These are phyloP conservation scores for Phacellophora camtschatica DNA, from an alignment of 30 jellyfish, hydroid and myxozoan species.

Conservation along the genomic window DNA sequence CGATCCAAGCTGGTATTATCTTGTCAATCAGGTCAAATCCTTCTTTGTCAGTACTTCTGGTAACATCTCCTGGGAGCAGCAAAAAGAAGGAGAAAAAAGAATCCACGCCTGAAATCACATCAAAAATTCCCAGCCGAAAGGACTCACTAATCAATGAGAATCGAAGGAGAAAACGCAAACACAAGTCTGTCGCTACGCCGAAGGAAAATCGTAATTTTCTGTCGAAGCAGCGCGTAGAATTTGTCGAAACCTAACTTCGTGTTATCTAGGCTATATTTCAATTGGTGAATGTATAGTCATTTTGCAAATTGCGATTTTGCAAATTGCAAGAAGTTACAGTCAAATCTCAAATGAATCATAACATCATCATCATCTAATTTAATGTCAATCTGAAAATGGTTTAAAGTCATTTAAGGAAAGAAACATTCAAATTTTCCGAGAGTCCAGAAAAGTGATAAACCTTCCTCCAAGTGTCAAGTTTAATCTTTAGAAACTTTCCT, in stretches of 20 bases:
- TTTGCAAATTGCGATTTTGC: not conserved
- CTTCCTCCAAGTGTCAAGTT: no score
- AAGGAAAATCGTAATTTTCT: not conserved
- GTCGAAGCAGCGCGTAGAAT: constrained; percentile 28
- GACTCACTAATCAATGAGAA: constrained; percentile 37
- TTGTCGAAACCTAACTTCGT: constrained; percentile 45
- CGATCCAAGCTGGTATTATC: constrained; percentile 95
- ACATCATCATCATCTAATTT: no score
- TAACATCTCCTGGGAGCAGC: constrained; percentile 78
- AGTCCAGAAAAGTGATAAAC: no score
- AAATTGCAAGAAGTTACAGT: no score
- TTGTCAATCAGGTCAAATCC: constrained; percentile 88
- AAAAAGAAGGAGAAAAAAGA: constrained; percentile 81
- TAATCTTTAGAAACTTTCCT: no score
- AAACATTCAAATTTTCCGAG: no score
- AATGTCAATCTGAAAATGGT: no score
- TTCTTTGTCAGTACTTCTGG: constrained; percentile 80
- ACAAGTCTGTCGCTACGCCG: not conserved
- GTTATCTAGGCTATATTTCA: no score
- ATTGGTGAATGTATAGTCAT: not conserved
- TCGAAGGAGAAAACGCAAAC: constrained; percentile 60
- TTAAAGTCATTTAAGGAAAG: no score
- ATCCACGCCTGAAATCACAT: not conserved
- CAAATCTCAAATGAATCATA: no score
- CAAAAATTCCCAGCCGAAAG: constrained; percentile 24